Conservation (phyloP, 2,113 vertebrate species). For the Phycodurus eques region DNA sequence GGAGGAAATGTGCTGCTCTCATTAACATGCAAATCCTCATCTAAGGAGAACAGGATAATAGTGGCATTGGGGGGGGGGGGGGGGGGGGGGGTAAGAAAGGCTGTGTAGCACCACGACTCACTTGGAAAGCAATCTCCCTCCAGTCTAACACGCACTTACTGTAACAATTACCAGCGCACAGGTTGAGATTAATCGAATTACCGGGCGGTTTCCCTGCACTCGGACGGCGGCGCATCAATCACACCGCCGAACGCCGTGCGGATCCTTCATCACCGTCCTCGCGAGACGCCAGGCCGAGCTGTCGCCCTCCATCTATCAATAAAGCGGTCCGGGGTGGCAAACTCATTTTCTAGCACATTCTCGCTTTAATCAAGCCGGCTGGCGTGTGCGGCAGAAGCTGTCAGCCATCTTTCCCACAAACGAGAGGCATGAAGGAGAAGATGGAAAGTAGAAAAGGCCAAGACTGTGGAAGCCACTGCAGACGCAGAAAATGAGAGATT, state of each 20-base stretch:
- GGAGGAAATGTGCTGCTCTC: constrained; percentile 75
- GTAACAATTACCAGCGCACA: constrained; percentile 71
- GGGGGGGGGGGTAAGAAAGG: not conserved
- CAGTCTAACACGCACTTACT: constrained; percentile 63
- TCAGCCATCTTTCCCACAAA: constrained; percentile 30
- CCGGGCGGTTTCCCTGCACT: constrained; percentile 60
- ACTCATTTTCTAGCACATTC: constrained; percentile 63
- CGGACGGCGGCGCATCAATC: constrained; percentile 68
- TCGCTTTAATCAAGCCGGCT: constrained; percentile 63
- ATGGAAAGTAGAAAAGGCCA: constrained; percentile 5
- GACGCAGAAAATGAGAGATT: not conserved
- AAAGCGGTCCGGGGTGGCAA: constrained; percentile 50
- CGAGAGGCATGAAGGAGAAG: constrained; percentile 6
- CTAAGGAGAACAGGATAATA: constrained; percentile 60
- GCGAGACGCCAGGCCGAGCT: constrained; percentile 59
- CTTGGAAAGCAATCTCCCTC: constrained; percentile 67
- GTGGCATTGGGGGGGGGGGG: not conserved
- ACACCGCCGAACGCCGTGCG: constrained; percentile 18
- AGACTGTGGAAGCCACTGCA: not conserved
- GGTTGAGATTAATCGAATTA: constrained; percentile 76
- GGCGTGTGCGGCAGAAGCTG: constrained; percentile 19
- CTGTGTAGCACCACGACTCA: constrained; percentile 57
- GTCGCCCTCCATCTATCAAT: constrained; percentile 71
- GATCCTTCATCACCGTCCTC: constrained; percentile 62
- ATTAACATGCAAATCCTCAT: constrained; percentile 85